A percentile compares a stretch with the other conserved stretches of the same genome.
phyloP scores from a whole-genome alignment of 2,113 vertebrate genomes.

The Charadrius vociferus region DNA sequence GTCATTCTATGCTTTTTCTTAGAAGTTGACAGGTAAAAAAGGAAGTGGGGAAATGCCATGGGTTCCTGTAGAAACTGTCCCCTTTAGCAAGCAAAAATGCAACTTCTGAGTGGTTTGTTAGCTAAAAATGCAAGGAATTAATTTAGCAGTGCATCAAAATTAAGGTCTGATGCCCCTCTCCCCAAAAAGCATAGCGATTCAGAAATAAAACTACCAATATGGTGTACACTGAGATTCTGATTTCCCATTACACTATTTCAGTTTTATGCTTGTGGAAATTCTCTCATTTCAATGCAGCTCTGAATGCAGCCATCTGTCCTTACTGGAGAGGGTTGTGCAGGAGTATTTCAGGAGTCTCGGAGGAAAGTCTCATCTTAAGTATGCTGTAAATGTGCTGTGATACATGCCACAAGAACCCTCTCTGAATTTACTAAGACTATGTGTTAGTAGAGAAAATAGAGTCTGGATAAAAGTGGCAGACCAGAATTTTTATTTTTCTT shows the following conservation, averaged over 20 bases:
- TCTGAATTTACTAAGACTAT: not conserved
- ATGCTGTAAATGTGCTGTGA: not conserved
- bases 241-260: not conserved
- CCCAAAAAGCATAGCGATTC: not conserved
- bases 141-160: not conserved
- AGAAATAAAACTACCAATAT: not conserved
- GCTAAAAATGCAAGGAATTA: not conserved
- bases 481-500: constrained; percentile 12
- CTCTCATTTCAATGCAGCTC: not conserved
- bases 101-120: not conserved
- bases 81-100: not conserved
- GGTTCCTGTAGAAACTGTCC: constrained; percentile 10
- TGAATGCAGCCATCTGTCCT: not conserved
- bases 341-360: constrained; percentile 1
- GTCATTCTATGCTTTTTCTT: not conserved
- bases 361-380: not conserved
- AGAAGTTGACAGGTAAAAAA: not conserved
- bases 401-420: not conserved
- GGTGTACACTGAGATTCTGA: not conserved
- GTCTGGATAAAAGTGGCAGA: not conserved
- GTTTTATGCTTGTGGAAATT: not conserved
- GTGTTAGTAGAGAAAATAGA: not conserved
- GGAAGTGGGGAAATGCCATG: not conserved
- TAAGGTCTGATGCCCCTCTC: not conserved
- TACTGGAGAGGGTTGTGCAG: not conserved